These are phyloP conservation scores for Oceanodroma leucorhoa DNA, from an alignment of 2,797 vertebrate genomes.

Conservation along the genomic window DNA sequence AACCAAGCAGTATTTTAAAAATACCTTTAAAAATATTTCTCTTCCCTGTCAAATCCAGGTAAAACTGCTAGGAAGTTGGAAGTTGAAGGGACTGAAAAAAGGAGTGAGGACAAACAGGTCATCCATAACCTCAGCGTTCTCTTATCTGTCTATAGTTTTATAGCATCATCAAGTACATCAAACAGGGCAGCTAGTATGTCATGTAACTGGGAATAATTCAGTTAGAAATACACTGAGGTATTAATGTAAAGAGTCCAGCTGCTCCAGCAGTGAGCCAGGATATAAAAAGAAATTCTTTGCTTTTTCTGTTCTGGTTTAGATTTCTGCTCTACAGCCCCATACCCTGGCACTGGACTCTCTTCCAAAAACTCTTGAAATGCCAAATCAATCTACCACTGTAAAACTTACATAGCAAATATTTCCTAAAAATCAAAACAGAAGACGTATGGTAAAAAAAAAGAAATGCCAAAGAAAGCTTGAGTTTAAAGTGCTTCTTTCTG, in stretches of 20 bases:
- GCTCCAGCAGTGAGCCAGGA: background rate
- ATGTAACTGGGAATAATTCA: background rate
- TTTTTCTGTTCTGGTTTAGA: background rate
- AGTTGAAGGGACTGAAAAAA: background rate
- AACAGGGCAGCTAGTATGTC: background rate
- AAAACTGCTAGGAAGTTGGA: background rate
- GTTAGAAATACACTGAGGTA: background rate
- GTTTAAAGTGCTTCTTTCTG: background rate
- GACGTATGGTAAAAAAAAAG: accelerated
- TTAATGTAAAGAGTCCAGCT: background rate
- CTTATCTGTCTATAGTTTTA: background rate
- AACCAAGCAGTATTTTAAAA: background rate
- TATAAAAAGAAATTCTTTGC: background rate
- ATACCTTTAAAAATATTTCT: background rate
- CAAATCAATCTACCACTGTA: background rate
- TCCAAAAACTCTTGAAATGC: background rate
- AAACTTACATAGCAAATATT: background rate
- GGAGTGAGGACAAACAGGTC: background rate
- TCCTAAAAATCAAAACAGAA: background rate
- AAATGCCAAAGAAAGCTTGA: background rate
- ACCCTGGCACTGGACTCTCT: background rate
- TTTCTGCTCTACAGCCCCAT: background rate
- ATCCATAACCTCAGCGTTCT: background rate
- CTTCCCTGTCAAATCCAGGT: background rate
- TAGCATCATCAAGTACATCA: background rate